phyloP scores from a whole-genome alignment of 2,888 invertebrate genomes.

The Lycophotia porphyrea region DNA sequence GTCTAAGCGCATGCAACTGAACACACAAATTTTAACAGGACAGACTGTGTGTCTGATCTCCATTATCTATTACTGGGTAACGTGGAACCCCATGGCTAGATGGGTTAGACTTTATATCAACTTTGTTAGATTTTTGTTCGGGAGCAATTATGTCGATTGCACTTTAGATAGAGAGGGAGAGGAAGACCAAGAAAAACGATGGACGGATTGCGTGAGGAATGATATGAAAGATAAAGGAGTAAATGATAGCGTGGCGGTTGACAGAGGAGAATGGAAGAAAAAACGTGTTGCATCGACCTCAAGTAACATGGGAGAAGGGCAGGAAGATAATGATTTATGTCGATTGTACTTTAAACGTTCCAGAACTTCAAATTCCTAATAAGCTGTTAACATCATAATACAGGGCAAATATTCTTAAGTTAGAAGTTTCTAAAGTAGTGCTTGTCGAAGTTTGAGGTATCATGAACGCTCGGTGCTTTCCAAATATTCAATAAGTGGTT shows the following conservation, averaged over 20 bases:
- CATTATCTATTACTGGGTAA: background rate
- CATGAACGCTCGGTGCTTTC: constrained; percentile 28
- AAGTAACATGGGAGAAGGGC: too few species aligned
- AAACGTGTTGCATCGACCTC: too few species aligned
- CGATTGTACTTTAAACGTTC: background rate
- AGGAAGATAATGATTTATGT: too few species aligned
- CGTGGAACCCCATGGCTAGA: background rate
- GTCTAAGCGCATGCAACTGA: background rate
- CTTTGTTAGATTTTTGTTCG: background rate
- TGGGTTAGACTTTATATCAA: background rate
- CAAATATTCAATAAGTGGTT: constrained; percentile 52
- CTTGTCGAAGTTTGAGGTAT: constrained; percentile 32
- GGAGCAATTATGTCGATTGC: background rate
- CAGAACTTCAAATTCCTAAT: background rate
- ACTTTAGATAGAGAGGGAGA: too few species aligned
- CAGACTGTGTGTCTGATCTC: background rate
- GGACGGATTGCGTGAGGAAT: too few species aligned
- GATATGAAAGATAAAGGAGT: too few species aligned
- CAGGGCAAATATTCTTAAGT: constrained; percentile 27
- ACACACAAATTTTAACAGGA: background rate
- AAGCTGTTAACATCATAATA: constrained; percentile 15
- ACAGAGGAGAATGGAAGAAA: too few species aligned
- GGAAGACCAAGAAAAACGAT: too few species aligned
- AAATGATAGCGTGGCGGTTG: too few species aligned
- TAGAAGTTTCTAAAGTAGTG: constrained; percentile 52